Evolutionary conservation across 2,888 invertebrate genomes (phyloP).

Genomic region (Netelia inedita): DNA sequence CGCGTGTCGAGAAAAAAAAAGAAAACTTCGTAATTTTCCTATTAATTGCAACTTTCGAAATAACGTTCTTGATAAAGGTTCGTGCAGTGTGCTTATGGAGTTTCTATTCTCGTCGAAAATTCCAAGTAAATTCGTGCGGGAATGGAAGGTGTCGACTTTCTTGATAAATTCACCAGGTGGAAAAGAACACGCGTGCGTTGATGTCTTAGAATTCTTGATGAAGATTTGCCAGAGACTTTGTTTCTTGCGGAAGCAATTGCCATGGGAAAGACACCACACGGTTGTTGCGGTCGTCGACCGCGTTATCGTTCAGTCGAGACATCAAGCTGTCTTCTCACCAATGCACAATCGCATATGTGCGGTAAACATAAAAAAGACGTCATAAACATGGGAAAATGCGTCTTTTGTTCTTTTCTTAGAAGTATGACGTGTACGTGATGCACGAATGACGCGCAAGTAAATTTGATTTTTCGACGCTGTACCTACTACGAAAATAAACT

Average conservation of each 20-base stretch:
- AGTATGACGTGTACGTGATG: neutral
- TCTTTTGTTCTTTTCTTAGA: conserved; percentile 4
- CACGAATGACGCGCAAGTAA: neutral
- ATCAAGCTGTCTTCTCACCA: neutral
- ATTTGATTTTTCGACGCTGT: neutral
- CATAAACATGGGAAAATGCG: neutral
- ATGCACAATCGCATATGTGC: neutral
- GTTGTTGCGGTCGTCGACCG: conserved; percentile 31
- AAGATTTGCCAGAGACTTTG: conserved; percentile 20
- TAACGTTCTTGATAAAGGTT: neutral
- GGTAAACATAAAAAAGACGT: conserved; percentile 3
- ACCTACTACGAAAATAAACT: neutral
- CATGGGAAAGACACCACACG: neutral
- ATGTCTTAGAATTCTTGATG: conserved; percentile 11
- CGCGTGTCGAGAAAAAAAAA: neutral
- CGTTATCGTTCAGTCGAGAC: neutral
- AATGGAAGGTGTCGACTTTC: too few relatives aligned
- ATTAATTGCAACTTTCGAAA: neutral
- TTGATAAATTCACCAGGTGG: neutral
- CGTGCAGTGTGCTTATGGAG: neutral
- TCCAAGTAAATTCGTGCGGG: too few relatives aligned
- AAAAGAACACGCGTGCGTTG: neutral
- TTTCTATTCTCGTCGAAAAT: too few relatives aligned
- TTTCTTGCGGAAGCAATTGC: conserved; percentile 13
- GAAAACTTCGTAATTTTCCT: neutral